phyloP scores from a whole-genome alignment of 92 coral and sea anemone species.

The Porites evermanni region DNA sequence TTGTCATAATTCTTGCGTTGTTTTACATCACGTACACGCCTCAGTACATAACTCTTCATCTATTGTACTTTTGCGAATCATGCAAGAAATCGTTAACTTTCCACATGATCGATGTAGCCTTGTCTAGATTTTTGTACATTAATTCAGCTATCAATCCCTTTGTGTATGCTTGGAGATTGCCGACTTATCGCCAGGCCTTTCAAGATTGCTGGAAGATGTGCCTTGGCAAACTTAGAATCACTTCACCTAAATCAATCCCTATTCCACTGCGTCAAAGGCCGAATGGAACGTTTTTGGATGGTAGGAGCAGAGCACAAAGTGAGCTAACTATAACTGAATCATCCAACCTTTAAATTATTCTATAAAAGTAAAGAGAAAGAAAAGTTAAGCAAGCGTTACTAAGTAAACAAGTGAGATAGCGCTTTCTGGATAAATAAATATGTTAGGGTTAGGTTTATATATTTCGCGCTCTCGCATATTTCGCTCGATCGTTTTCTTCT shows the following conservation, averaged over 20 bases:
- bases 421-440: background rate
- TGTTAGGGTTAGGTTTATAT: too few species aligned
- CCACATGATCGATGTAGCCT: conserved; percentile 25
- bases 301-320: background rate
- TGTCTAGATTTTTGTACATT: conserved; percentile 30
- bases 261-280: background rate
- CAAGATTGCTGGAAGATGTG: conserved; percentile 15
- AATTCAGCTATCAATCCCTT: conserved; percentile 56
- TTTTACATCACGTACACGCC: conserved; percentile 50
- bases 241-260: background rate
- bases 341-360: background rate
- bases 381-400: background rate
- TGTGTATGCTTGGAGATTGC: conserved; percentile 37
- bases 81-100: conserved; percentile 41
- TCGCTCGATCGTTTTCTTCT: too few species aligned
- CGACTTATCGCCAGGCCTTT: conserved; percentile 45
- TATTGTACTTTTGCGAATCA: conserved; percentile 29
- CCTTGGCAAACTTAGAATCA: background rate
- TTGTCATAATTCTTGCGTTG: conserved; percentile 33
- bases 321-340: background rate
- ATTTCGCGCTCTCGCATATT: too few species aligned
- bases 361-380: too few species aligned
- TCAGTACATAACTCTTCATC: conserved; percentile 40
- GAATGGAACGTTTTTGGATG: background rate
- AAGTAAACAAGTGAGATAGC: background rate